phyloP scores from a whole-genome alignment of 2,797 vertebrate genomes.

The Gambusia yucatana region DNA sequence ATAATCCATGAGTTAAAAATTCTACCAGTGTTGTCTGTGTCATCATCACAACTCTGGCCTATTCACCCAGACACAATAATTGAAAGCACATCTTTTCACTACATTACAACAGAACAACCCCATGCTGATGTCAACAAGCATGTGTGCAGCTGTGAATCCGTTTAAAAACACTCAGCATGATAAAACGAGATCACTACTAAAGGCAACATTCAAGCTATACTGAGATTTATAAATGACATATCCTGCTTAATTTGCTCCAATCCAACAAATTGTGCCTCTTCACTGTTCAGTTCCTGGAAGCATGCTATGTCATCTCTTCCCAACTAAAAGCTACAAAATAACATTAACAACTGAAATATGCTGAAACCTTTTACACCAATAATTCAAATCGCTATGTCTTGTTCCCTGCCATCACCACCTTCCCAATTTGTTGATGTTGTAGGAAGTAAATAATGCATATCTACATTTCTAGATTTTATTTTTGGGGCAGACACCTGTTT shows the following conservation, averaged over 20 bases:
- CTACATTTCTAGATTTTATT: background rate
- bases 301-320: background rate
- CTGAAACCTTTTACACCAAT: background rate
- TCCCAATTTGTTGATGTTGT: background rate
- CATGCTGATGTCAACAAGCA: constrained; percentile 16
- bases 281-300: background rate
- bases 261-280: background rate
- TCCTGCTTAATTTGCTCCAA: background rate
- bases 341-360: background rate
- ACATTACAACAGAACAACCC: constrained; percentile 3
- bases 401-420: background rate
- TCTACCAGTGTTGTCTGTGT: constrained; percentile 50
- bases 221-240: background rate
- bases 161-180: background rate
- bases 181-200: background rate
- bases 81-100: constrained; percentile 14
- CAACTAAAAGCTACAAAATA: background rate
- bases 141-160: background rate
- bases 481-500: background rate
- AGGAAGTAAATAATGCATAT: background rate
- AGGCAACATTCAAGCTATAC: background rate
- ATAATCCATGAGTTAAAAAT: constrained; percentile 50
- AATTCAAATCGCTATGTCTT: background rate
- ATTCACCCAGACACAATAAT: constrained; percentile 30
- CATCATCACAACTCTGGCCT: constrained; percentile 34